Conservation (phyloP, 2,113 vertebrate species). For the Aleadryas rufinucha region DNA sequence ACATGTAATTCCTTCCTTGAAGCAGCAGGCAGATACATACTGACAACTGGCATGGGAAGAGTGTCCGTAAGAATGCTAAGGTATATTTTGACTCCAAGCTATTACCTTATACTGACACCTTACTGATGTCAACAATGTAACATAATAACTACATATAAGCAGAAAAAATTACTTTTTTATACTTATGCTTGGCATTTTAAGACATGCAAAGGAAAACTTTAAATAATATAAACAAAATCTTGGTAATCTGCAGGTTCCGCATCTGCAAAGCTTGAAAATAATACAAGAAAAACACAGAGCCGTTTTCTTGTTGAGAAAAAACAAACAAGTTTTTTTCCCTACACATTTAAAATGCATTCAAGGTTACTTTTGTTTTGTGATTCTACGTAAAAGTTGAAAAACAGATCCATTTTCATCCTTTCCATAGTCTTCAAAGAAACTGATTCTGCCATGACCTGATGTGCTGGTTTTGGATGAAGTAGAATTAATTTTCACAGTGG, state of each 20-base stretch:
- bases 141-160: not conserved
- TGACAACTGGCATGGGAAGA: not conserved
- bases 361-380: not conserved
- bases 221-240: not conserved
- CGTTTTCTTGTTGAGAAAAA: not conserved
- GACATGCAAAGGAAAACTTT: not conserved
- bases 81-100: not conserved
- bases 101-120: not conserved
- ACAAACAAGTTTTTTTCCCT: not conserved
- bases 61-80: not conserved
- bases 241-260: not conserved
- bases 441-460: not conserved
- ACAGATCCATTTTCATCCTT: not conserved
- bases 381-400: not conserved
- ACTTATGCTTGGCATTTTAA: not conserved
- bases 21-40: not conserved
- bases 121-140: not conserved
- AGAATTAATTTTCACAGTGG: not conserved
- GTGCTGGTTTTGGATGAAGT: not conserved
- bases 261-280: not conserved
- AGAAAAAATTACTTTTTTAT: not conserved
- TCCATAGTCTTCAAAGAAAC: not conserved
- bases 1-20: not conserved
- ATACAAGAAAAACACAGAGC: not conserved
- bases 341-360: not conserved